phyloP scores from a whole-genome alignment of 2,797 vertebrate genomes.

The Pelochelys cantorii region DNA sequence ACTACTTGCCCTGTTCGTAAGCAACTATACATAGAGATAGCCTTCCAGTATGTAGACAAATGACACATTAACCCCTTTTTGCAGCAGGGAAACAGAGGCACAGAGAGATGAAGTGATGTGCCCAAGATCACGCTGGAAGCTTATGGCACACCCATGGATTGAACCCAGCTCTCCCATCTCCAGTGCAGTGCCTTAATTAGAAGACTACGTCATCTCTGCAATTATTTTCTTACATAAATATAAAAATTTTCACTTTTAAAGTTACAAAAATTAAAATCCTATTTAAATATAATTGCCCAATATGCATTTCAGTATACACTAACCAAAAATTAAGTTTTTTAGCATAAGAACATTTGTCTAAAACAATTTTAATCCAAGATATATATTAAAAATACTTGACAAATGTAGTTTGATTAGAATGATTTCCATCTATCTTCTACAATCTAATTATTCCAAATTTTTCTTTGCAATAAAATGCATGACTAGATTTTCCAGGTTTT shows the following conservation, averaged over 20 bases:
- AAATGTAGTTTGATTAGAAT: neutral
- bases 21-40: neutral
- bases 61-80: neutral
- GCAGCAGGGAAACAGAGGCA: neutral
- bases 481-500: neutral
- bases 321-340: neutral
- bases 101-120: neutral
- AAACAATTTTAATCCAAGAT: neutral
- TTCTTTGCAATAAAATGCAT: fast-evolving
- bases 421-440: neutral
- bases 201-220: too few relatives aligned
- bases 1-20: neutral
- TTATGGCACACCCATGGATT: neutral
- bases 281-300: neutral
- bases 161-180: neutral
- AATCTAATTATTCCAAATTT: neutral
- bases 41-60: neutral
- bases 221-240: too few relatives aligned
- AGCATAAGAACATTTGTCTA: neutral
- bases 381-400: neutral
- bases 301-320: neutral
- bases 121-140: fast-evolving
- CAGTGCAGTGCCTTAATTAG: neutral
- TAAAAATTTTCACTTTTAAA: too few relatives aligned
- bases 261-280: neutral